Conservation (phyloP, 2,797 vertebrate genomes). For the Arremon brunneinucha region DNA sequence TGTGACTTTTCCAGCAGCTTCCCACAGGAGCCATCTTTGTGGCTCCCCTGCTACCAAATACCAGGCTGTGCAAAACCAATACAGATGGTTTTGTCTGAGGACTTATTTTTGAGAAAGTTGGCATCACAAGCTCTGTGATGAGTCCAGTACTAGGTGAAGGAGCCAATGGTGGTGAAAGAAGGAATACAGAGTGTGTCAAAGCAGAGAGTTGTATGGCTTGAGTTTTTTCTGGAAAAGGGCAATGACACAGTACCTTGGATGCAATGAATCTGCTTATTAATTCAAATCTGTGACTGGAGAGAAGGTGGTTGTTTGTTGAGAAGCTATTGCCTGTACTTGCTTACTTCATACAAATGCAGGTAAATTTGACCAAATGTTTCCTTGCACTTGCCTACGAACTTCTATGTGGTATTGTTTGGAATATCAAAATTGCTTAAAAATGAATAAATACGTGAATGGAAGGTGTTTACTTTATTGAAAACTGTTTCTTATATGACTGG, state of each 20-base stretch:
- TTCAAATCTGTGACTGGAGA: not conserved
- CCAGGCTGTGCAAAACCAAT: not conserved
- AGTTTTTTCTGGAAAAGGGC: not conserved
- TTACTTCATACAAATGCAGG: not conserved
- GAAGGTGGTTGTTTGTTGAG: not conserved
- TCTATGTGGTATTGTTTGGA: not conserved
- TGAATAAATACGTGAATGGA: not conserved
- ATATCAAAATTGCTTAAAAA: not conserved
- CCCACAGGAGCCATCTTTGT: not conserved
- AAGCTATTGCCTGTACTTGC: not conserved
- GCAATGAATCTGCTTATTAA: not conserved
- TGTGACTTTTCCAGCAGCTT: not conserved
- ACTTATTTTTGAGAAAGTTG: not conserved
- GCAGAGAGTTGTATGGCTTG: not conserved
- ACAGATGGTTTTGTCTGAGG: not conserved
- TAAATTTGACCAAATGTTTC: not conserved
- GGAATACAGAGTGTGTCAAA: not conserved
- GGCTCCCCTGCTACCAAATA: not conserved
- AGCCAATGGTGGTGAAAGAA: not conserved
- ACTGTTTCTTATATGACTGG: not conserved
- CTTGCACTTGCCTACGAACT: not conserved
- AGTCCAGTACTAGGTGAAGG: not conserved
- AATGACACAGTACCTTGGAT: not conserved
- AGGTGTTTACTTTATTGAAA: not conserved
- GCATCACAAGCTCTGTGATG: not conserved